Evolutionary conservation across 2,888 invertebrate species (phyloP).

Genomic region (Cantharis nigra): DNA sequence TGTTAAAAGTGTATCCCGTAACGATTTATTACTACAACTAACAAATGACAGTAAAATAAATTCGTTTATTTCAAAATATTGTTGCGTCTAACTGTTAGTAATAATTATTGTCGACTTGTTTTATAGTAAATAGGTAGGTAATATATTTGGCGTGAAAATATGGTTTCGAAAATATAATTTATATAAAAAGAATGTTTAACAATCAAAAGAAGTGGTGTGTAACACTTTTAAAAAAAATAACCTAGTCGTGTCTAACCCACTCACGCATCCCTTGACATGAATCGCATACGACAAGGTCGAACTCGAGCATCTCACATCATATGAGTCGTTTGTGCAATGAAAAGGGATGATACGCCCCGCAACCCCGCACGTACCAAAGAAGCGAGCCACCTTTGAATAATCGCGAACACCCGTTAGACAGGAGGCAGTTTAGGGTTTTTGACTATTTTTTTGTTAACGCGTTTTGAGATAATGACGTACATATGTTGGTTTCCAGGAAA

Average conservation of each 20-base stretch:
- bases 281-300: constrained; percentile 27
- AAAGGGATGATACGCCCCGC: constrained; percentile 8
- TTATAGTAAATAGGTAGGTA: no score
- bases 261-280: constrained; percentile 23
- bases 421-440: constrained; percentile 20
- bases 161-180: background rate
- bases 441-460: constrained; percentile 23
- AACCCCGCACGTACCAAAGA: constrained; percentile 14
- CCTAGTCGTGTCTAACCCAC: constrained; percentile 32
- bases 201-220: constrained; percentile 1
- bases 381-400: constrained; percentile 23
- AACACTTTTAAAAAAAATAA: constrained; percentile 6
- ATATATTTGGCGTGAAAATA: background rate
- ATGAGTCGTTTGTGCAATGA: constrained; percentile 13
- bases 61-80: no score
- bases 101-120: background rate
- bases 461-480: constrained; percentile 35
- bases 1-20: no score
- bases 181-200: background rate
- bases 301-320: constrained; percentile 13
- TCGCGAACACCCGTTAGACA: constrained; percentile 33
- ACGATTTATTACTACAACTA: no score
- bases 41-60: no score
- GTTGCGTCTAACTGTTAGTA: background rate
- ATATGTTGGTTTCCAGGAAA: constrained; percentile 36